Evolutionary conservation across 2,888 invertebrate genomes (phyloP).

Genomic region (Acronicta alni): DNA sequence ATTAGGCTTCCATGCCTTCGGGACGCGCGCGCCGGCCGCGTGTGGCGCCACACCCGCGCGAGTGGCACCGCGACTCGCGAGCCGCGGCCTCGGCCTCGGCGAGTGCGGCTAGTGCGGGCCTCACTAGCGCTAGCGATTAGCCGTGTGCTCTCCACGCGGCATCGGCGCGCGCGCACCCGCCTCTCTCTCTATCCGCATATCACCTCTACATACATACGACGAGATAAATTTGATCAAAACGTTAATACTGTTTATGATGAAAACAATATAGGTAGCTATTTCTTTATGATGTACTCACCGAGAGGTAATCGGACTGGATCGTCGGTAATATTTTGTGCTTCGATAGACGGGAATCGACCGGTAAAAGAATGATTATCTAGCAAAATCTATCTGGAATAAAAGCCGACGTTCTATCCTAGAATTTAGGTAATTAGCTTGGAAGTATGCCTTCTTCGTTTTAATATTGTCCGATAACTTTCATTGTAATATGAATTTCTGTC

Average conservation of each 20-base stretch:
- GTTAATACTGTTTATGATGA: constrained; percentile 85
- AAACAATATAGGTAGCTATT: constrained; percentile 82
- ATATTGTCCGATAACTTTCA: constrained; percentile 88
- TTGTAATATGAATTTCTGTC: constrained; percentile 82
- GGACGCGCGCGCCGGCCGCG: constrained; percentile 62
- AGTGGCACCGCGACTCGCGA: constrained; percentile 17
- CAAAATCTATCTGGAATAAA: constrained; percentile 89
- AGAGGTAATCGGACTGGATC: constrained; percentile 82
- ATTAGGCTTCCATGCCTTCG: constrained; percentile 83
- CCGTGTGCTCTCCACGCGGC: constrained; percentile 14
- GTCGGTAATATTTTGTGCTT: constrained; percentile 87
- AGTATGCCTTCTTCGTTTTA: constrained; percentile 86
- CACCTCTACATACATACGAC: constrained; percentile 85
- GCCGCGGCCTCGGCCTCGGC: constrained; percentile 48
- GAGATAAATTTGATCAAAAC: constrained; percentile 83
- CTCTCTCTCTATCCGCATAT: constrained; percentile 83
- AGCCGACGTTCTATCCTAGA: constrained; percentile 87
- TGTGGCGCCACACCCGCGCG: constrained; percentile 31
- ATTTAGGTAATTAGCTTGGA: constrained; percentile 87
- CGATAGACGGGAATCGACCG: constrained; percentile 82
- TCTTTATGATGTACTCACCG: constrained; percentile 74
- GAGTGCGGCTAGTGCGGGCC: constrained; percentile 20
- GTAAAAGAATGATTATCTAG: constrained; percentile 86
- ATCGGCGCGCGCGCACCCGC: constrained; percentile 64
- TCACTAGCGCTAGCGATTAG: not conserved